Evolutionary conservation across 1,140 invertebrate species (phyloP).

Genomic region (Calephelis virginiensis): DNA sequence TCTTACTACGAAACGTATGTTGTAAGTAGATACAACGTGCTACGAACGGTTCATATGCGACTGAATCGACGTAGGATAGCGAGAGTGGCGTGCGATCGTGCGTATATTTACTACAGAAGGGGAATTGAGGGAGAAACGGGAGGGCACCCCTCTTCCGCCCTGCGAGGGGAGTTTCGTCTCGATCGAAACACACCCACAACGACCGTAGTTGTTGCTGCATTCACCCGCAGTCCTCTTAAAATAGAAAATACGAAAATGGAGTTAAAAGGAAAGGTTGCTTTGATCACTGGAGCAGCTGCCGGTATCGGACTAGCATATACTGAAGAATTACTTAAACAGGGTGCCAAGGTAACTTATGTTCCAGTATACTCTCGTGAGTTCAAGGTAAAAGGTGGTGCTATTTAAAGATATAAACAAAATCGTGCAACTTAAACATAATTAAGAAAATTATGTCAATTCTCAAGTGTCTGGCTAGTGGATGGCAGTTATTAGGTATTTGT

Average conservation of each 20-base stretch:
- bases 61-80: constrained; percentile 54
- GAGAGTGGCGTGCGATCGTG: constrained; percentile 66
- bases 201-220: constrained; percentile 49
- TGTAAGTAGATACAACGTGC: constrained; percentile 36
- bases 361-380: constrained; percentile 37
- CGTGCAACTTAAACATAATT: background rate
- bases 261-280: constrained; percentile 84
- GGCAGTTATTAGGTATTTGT: constrained; percentile 44
- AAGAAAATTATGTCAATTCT: constrained; percentile 15
- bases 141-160: constrained; percentile 41
- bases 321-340: constrained; percentile 84
- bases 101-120: constrained; percentile 69
- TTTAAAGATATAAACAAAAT: constrained; percentile 17
- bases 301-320: constrained; percentile 85
- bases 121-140: constrained; percentile 51
- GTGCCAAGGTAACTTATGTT: constrained; percentile 81
- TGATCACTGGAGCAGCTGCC: constrained; percentile 86
- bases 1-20: constrained; percentile 40
- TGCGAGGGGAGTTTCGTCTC: constrained; percentile 43
- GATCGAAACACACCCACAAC: constrained; percentile 62
- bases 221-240: constrained; percentile 48
- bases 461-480: background rate
- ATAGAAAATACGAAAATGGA: constrained; percentile 78
- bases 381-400: constrained; percentile 52
- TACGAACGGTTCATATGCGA: constrained; percentile 38